Conservation (phyloP, 1,140 invertebrate genomes). For the Palaemon carinicauda region DNA sequence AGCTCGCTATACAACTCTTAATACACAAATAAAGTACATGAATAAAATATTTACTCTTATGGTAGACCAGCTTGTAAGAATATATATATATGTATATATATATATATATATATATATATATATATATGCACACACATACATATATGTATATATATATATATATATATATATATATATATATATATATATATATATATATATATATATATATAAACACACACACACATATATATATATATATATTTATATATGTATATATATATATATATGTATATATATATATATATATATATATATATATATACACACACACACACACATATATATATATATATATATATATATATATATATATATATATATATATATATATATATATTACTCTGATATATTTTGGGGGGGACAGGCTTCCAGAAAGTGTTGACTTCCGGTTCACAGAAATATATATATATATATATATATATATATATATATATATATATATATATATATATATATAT, state of each 20-base stretch:
- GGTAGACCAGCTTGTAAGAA: too few relatives aligned
- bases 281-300: background rate
- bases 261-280: too few relatives aligned
- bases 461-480: background rate
- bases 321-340: background rate
- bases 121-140: conserved; percentile 9
- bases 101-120: background rate
- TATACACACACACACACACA: background rate
- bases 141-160: background rate
- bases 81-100: background rate
- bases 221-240: background rate
- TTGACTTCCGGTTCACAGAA: too few relatives aligned
- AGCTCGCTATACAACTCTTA: too few relatives aligned
- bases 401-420: too few relatives aligned
- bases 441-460: conserved; percentile 5
- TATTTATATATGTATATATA: too few relatives aligned
- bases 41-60: too few relatives aligned
- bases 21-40: too few relatives aligned
- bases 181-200: background rate
- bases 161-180: background rate
- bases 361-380: background rate
- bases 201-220: background rate
- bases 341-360: background rate
- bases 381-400: too few relatives aligned
- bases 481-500: background rate